Evolutionary conservation across 2,113 vertebrate genomes (phyloP).

Genomic region (Orthonyx spaldingii): DNA sequence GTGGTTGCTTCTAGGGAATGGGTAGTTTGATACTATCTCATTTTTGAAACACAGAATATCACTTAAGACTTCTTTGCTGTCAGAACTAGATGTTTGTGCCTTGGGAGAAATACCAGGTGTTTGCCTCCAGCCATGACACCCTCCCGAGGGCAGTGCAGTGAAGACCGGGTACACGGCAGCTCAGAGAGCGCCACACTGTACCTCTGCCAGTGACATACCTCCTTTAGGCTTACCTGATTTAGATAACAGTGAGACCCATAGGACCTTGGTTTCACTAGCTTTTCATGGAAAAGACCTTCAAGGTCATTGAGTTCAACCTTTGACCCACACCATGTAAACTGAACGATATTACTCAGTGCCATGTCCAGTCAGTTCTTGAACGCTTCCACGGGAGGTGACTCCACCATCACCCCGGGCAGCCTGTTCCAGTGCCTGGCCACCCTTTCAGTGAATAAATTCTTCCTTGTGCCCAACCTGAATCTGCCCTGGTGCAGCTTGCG

Average conservation of each 20-base stretch:
- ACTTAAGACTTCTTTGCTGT: not conserved
- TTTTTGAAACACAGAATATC: not conserved
- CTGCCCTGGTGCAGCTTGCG: not conserved
- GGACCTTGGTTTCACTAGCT: not conserved
- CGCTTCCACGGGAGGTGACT: not conserved
- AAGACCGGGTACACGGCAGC: not conserved
- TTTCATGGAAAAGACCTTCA: not conserved
- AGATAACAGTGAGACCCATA: not conserved
- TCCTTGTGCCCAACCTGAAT: not conserved
- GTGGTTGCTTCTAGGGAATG: not conserved
- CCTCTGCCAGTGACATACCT: rapidly evolving
- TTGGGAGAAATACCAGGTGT: not conserved
- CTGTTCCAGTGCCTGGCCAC: not conserved
- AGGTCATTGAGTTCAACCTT: not conserved
- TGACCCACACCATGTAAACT: not conserved
- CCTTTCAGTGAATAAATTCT: not conserved
- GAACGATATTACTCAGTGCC: not conserved
- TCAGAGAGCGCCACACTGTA: not conserved
- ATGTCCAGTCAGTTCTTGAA: not conserved
- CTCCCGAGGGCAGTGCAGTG: not conserved
- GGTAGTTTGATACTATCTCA: not conserved
- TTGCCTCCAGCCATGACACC: not conserved
- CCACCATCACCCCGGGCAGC: not conserved
- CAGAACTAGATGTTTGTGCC: not conserved
- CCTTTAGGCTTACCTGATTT: not conserved